Evolutionary conservation across 2,113 vertebrate genomes (phyloP).

Genomic region (Peromyscus californicus): DNA sequence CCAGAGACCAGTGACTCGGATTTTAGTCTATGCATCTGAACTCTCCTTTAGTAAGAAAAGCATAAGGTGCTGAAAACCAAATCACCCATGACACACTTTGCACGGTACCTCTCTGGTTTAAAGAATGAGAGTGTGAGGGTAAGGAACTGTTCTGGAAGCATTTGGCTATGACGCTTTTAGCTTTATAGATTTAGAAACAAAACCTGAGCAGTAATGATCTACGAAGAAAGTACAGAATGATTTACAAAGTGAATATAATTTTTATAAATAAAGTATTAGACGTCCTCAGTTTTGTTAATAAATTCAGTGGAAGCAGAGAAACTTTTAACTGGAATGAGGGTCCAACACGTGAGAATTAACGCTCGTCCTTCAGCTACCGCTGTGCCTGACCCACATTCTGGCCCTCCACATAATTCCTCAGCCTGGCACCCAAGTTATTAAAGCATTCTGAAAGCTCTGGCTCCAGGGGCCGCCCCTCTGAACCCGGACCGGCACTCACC

Average conservation of each 20-base stretch:
- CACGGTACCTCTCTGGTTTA: background rate
- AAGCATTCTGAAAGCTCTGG: background rate
- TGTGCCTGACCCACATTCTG: background rate
- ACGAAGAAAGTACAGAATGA: background rate
- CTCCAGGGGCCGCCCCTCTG: background rate
- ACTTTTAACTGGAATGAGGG: background rate
- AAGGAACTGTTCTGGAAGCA: too few relatives aligned
- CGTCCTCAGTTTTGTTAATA: background rate
- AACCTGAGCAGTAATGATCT: background rate
- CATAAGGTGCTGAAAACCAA: background rate
- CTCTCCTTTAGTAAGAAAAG: background rate
- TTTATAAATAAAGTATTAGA: background rate
- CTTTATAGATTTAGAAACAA: background rate
- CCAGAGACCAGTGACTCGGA: background rate
- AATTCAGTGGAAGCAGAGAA: background rate
- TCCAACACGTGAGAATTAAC: background rate
- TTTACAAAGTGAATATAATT: background rate
- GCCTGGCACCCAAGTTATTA: background rate
- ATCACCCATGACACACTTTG: background rate
- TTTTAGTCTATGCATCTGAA: conserved; percentile 30
- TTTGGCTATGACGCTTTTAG: background rate
- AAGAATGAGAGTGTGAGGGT: background rate
- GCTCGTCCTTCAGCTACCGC: background rate
- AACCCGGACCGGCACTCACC: background rate
- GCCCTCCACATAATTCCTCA: background rate